phyloP scores from a whole-genome alignment of 1,140 invertebrate species.

The Caenorhabditis elegans region DNA sequence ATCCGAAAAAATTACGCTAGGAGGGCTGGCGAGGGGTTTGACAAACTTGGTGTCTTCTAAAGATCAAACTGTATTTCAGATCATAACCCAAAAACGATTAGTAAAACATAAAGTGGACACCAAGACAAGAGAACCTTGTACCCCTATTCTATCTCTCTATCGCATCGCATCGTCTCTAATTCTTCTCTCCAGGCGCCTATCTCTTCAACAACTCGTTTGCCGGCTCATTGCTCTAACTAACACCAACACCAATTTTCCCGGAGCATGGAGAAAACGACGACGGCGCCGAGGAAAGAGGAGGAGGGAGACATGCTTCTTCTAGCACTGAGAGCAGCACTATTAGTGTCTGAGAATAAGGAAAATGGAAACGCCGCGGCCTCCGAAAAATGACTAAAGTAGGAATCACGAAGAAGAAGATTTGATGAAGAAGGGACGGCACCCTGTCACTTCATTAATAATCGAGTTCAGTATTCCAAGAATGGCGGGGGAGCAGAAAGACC shows the following conservation, averaged over 20 bases:
- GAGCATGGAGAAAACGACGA: too few relatives aligned
- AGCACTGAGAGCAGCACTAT: not conserved
- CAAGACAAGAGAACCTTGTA: too few relatives aligned
- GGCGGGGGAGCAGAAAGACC: not conserved
- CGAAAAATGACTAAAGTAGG: not conserved
- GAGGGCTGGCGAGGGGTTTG: too few relatives aligned
- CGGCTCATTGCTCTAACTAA: slow-evolving; percentile 32
- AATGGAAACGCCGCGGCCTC: not conserved
- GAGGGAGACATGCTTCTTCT: not conserved
- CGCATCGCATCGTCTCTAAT: not conserved
- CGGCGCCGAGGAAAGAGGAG: not conserved
- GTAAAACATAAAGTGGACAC: too few relatives aligned
- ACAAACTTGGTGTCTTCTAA: too few relatives aligned
- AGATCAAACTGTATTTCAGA: too few relatives aligned
- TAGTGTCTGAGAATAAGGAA: not conserved
- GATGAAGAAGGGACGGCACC: too few relatives aligned
- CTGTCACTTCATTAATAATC: slow-evolving; percentile 28
- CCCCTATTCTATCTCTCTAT: too few relatives aligned
- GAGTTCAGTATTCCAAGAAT: not conserved
- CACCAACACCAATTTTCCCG: slow-evolving; percentile 21
- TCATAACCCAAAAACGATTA: too few relatives aligned
- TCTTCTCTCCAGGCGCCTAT: not conserved
- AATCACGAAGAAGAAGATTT: not conserved
- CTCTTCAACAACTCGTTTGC: slow-evolving; percentile 32
- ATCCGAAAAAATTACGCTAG: too few relatives aligned